phyloP scores from a whole-genome alignment of 2,888 invertebrate species.

The Euzophera pinguis region DNA sequence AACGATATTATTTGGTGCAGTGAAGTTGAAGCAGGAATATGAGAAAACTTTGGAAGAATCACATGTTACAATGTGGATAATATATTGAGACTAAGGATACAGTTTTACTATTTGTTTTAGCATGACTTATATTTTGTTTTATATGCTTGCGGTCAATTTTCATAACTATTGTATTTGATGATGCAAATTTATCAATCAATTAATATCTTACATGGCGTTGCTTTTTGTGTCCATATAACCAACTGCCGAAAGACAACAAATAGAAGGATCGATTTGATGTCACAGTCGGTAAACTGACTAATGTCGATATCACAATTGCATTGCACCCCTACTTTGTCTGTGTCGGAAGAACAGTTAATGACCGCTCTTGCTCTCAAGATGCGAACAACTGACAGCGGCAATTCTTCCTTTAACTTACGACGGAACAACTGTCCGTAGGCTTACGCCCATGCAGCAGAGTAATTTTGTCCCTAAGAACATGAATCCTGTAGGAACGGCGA shows the following conservation, averaged over 20 bases:
- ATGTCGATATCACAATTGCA: background rate
- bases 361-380: constrained; percentile 31
- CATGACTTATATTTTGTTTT: too few relatives aligned
- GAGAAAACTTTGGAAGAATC: too few relatives aligned
- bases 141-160: too few relatives aligned
- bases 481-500: background rate
- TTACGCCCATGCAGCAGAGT: background rate
- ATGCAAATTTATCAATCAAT: background rate
- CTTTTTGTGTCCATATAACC: too few relatives aligned
- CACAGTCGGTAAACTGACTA: background rate
- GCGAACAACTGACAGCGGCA: constrained; percentile 27
- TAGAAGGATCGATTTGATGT: background rate
- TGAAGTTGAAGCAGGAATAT: too few relatives aligned
- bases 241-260: too few relatives aligned
- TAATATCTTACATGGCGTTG: too few relatives aligned
- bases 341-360: constrained; percentile 38
- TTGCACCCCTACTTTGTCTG: constrained; percentile 9
- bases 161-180: background rate
- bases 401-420: constrained; percentile 26
- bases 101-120: too few relatives aligned
- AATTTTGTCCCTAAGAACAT: constrained; percentile 2
- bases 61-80: too few relatives aligned
- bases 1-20: too few relatives aligned
- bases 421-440: constrained; percentile 14
- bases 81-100: too few relatives aligned